Percentiles rank a stretch among this genome's conserved stretches.
Evolutionary conservation across 2,888 invertebrate genomes (phyloP).

Genomic region (Neoitamus cyanurus): DNA sequence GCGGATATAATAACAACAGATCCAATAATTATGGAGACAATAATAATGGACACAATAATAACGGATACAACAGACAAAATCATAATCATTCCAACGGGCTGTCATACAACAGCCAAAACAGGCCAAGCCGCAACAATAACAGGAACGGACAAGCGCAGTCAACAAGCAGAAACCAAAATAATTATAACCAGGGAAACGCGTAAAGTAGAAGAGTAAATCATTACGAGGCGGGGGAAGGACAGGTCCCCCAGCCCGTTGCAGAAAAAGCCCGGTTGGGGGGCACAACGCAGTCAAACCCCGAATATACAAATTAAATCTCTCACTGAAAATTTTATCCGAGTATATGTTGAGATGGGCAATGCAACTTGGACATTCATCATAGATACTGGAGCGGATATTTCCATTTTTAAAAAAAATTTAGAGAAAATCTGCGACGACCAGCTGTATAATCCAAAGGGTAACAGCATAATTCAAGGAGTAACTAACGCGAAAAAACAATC

Average conservation of each 20-base stretch:
- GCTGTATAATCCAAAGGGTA: not conserved
- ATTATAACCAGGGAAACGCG: not conserved
- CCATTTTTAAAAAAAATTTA: not conserved
- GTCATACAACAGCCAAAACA: too few relatives aligned
- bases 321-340: too few relatives aligned
- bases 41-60: not conserved
- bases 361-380: too few relatives aligned
- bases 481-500: not conserved
- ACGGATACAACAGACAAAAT: too few relatives aligned
- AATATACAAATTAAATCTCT: too few relatives aligned
- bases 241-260: not conserved
- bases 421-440: slow-evolving; percentile 8
- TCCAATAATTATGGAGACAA: too few relatives aligned
- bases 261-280: not conserved
- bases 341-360: too few relatives aligned
- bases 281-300: too few relatives aligned
- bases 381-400: too few relatives aligned
- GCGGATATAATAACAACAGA: too few relatives aligned
- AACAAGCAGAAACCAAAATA: not conserved
- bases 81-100: too few relatives aligned
- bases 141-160: not conserved
- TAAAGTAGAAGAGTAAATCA: not conserved
- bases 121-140: not conserved
- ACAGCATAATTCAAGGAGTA: not conserved
- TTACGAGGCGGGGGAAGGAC: not conserved